phyloP scores from a whole-genome alignment of 2,888 invertebrate species.

The Drosophila helvetica region DNA sequence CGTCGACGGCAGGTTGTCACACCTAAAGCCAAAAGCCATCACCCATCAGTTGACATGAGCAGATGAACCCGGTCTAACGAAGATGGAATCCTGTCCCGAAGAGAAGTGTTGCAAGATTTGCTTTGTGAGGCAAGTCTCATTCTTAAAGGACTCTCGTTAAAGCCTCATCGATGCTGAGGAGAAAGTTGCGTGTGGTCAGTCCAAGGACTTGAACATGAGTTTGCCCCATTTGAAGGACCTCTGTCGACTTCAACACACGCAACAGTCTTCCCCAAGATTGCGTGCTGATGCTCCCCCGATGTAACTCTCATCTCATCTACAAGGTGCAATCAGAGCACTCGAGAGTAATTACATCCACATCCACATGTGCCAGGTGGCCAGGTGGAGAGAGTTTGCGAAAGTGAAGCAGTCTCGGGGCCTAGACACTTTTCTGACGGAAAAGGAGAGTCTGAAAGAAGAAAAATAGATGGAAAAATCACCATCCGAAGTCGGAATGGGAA shows the following conservation, averaged over 20 bases:
- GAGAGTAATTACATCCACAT: conserved; percentile 54
- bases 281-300: conserved; percentile 40
- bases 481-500: too few species aligned
- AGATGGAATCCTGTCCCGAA: conserved; percentile 27
- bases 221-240: background rate
- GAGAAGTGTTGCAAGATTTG: conserved; percentile 32
- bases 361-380: conserved; percentile 40
- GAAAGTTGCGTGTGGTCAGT: conserved; percentile 16
- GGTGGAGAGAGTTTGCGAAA: conserved; percentile 22
- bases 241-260: background rate
- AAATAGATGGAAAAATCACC: background rate
- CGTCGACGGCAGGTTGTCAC: background rate
- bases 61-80: conserved; percentile 4
- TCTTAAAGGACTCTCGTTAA: background rate
- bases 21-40: conserved; percentile 30
- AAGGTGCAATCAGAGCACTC: conserved; percentile 37
- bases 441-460: background rate
- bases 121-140: background rate
- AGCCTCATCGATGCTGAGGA: background rate
- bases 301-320: conserved; percentile 2
- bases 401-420: background rate
- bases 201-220: conserved; percentile 15
- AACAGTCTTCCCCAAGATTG: conserved; percentile 7
- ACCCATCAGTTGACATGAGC: conserved; percentile 23
- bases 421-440: background rate